Percentiles rank a stretch among this genome's conserved stretches.
phyloP scores from a whole-genome alignment of 2,113 vertebrate genomes.

The Larimichthys polyactis region DNA sequence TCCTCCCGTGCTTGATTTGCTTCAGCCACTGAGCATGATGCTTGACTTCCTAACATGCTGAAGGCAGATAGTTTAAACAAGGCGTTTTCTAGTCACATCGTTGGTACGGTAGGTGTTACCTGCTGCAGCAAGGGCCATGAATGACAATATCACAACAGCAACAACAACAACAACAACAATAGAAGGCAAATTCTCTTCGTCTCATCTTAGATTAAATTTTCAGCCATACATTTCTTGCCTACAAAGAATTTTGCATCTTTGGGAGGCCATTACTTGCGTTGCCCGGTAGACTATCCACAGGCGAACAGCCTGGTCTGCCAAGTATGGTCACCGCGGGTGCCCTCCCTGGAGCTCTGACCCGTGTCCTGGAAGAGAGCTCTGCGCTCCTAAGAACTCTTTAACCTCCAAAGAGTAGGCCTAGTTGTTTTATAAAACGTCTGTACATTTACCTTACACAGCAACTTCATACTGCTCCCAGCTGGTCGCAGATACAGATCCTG shows the following conservation, averaged over 20 bases:
- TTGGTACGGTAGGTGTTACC: background rate
- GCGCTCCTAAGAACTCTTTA: constrained; percentile 55
- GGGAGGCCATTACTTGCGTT: background rate
- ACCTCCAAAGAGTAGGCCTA: constrained; percentile 75
- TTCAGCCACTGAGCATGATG: background rate
- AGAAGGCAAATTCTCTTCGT: background rate
- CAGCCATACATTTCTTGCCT: background rate
- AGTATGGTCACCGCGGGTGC: constrained; percentile 90
- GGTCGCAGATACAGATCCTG: too few relatives aligned
- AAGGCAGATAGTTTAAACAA: background rate
- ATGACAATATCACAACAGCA: background rate
- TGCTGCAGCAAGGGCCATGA: background rate
- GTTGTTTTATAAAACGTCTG: constrained; percentile 71
- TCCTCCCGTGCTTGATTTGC: constrained; percentile 16
- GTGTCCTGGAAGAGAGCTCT: constrained; percentile 16
- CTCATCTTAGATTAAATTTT: background rate
- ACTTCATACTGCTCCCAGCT: constrained; percentile 4
- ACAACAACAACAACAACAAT: background rate
- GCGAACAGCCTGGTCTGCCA: constrained; percentile 93
- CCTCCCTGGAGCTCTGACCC: constrained; percentile 48
- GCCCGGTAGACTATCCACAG: constrained; percentile 85
- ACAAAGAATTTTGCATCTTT: background rate
- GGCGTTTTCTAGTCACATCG: background rate
- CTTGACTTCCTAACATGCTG: background rate
- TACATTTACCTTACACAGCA: constrained; percentile 81